Evolutionary conservation across 1,140 invertebrate genomes (phyloP), one percentile per base, ranked within the genome.

Genomic region (Tetramorium alpestre): DNA sequence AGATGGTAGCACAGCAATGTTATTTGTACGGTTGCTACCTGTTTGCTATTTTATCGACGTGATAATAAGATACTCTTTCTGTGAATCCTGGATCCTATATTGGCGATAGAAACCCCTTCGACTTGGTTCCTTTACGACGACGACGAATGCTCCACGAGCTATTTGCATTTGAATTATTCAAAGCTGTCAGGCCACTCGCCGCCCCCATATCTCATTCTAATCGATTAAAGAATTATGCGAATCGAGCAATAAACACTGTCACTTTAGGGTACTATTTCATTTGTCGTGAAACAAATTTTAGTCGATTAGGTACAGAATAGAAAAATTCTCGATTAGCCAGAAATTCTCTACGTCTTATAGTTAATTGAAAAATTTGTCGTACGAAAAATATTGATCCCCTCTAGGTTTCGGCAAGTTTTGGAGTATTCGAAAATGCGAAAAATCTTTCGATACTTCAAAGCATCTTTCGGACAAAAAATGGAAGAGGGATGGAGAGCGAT

Each of bases 141-240:
- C 49, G 25, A 16, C 7, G 8, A 4, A 47, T 28, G 11, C 41
- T 47, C 2, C 16, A 4, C 6, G 41, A 8, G 7, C 10, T 70
- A 70, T 70, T 70, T 49, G 44, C 25, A 49, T 70, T 16, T 70
- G 7, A 49, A 70, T 70, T 70, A 70, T 49, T 25, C 44, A 70
- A 25, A 25, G 41, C 13, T 69, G 33, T 0, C 18, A 22, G 38
- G n/a, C 10, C n/a, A 0, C n/a, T 22, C n/a, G 38, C 38, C 62
- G 1, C n/a, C 10, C 8, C 3, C 1, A 3, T 38, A 3, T 7
- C 18, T 13, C 8, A 22, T 67, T n/a, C 22, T 44, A 44, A 67
- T 67, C 38, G 38, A 67, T 67, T 44, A 22, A 22, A 41, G n/a
- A n/a, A 67, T 13, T 67, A 67, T 16, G 7, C 5, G 28, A 64